Evolutionary conservation across 2,797 vertebrate species (phyloP).

Genomic region (Diplodus puntazzo): DNA sequence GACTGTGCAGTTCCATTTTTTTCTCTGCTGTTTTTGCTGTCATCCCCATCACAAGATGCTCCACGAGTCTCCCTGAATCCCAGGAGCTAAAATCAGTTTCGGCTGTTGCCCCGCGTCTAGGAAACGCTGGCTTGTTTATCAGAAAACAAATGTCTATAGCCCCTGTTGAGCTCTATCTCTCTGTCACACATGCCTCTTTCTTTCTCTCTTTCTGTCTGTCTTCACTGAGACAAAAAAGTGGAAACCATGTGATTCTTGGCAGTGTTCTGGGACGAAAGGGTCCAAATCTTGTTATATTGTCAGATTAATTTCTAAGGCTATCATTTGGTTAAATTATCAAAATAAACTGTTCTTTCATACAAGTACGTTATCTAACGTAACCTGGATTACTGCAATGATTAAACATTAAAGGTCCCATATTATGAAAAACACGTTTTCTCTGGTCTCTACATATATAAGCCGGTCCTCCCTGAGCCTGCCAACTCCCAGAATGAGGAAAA

Average conservation of each 20-base stretch:
- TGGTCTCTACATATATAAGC: too few relatives aligned
- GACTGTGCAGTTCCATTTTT: conserved; percentile 7
- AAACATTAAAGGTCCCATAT: too few relatives aligned
- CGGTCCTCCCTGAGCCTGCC: too few relatives aligned
- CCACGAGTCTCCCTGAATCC: conserved; percentile 62
- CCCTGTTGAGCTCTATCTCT: conserved; percentile 27
- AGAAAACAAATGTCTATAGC: conserved; percentile 67
- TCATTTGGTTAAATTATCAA: background rate
- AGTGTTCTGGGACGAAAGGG: background rate
- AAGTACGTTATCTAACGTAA: background rate
- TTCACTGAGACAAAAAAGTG: background rate
- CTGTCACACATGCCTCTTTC: conserved; percentile 34
- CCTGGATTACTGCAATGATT: conserved; percentile 27
- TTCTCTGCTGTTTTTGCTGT: conserved; percentile 58
- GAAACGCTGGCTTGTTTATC: conserved; percentile 67
- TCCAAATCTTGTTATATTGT: conserved; percentile 7
- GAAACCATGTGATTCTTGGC: background rate
- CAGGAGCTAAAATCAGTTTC: conserved; percentile 72
- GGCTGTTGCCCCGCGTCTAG: conserved; percentile 61
- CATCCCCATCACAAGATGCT: conserved; percentile 69
- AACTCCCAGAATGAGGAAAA: too few relatives aligned
- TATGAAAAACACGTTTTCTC: too few relatives aligned
- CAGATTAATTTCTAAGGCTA: background rate
- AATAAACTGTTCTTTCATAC: conserved; percentile 1
- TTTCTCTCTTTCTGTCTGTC: conserved; percentile 1